A percentile compares a stretch with the other conserved stretches of the same genome.
Conservation (phyloP, 2,113 vertebrate species). For the Catharus bicknelli region DNA sequence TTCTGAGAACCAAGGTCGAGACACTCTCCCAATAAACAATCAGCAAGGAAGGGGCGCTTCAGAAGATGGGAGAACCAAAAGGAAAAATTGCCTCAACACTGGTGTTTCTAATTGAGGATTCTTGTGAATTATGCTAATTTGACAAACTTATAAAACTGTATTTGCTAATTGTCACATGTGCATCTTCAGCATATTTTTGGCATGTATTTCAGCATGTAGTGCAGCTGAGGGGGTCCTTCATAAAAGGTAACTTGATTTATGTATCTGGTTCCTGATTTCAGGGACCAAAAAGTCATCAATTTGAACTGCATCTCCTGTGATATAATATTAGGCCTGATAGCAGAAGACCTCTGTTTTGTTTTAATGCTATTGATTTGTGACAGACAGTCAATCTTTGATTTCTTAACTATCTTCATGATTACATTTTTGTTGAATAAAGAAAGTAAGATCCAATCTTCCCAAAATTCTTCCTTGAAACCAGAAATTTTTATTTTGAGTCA, state of each 20-base stretch:
- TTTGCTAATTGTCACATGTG: background rate
- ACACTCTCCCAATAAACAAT: background rate
- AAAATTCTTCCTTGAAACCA: background rate
- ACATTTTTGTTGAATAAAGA: background rate
- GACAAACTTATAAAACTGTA: background rate
- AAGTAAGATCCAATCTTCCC: background rate
- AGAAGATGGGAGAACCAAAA: background rate
- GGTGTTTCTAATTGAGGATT: background rate
- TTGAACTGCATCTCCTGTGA: background rate
- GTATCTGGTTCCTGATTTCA: background rate
- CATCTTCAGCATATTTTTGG: rapidly evolving
- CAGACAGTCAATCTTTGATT: background rate
- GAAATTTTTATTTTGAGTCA: background rate
- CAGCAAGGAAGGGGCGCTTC: rapidly evolving
- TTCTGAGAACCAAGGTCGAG: background rate
- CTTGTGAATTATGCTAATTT: background rate
- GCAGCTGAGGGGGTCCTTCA: background rate
- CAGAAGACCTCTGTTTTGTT: background rate
- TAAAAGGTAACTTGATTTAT: background rate
- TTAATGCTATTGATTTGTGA: background rate
- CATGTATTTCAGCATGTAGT: rapidly evolving
- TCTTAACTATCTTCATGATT: background rate
- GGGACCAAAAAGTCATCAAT: background rate
- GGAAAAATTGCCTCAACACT: background rate
- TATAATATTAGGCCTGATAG: background rate